Conservation (phyloP, 92 coral and sea anemone species). For the Palythoa caribaeorum region DNA sequence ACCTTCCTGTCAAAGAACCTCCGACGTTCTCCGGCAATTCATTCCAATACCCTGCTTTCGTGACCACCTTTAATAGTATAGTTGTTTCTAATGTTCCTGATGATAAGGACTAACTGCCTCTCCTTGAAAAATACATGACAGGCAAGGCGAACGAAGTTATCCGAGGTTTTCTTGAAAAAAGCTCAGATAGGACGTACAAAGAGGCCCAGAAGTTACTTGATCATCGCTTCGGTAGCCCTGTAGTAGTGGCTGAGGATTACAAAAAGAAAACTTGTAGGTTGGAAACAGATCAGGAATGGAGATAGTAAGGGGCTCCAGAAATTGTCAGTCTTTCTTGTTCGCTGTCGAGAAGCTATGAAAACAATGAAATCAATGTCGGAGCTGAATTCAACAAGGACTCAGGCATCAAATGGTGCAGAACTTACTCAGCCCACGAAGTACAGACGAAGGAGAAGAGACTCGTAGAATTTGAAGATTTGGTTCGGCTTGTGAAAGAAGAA, state of each 20-base stretch:
- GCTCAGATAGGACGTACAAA: conserved; percentile 62
- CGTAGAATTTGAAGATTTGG: conserved; percentile 57
- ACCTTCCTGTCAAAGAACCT: conserved; percentile 66
- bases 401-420: conserved; percentile 75
- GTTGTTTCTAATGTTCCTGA: conserved; percentile 53
- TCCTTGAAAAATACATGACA: conserved; percentile 70
- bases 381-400: conserved; percentile 63
- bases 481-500: conserved; percentile 60
- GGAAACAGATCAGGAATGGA: conserved; percentile 74
- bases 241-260: conserved; percentile 70
- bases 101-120: conserved; percentile 61
- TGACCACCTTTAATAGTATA: no score
- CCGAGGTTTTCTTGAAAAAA: conserved; percentile 64
- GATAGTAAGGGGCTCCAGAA: conserved; percentile 71
- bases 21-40: conserved; percentile 64
- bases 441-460: conserved; percentile 41
- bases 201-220: conserved; percentile 70
- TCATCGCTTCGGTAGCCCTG: conserved; percentile 76
- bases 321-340: conserved; percentile 71
- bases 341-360: conserved; percentile 67
- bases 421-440: conserved; percentile 67
- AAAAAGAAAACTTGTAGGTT: no score
- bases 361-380: conserved; percentile 61
- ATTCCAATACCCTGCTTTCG: no score
- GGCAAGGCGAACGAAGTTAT: conserved; percentile 75